phyloP scores from a whole-genome alignment of 2,113 vertebrate genomes.

The Scomber scombrus region DNA sequence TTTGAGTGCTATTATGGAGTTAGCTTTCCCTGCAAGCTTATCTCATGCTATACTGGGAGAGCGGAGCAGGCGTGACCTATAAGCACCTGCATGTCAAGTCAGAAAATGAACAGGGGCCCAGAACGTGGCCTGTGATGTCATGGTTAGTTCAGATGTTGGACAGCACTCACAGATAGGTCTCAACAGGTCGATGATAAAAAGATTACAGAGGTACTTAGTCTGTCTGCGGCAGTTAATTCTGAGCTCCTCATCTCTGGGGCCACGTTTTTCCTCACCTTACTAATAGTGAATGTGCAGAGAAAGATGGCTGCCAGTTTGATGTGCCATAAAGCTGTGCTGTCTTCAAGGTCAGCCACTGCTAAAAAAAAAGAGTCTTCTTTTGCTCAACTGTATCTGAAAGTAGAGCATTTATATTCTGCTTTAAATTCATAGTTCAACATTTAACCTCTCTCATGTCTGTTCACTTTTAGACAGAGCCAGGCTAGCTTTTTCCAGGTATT shows the following conservation, averaged over 20 bases:
- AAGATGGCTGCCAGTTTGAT: background rate
- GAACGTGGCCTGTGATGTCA: constrained; percentile 56
- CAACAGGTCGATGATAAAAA: constrained; percentile 54
- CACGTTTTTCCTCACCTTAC: background rate
- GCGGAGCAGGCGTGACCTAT: constrained; percentile 23
- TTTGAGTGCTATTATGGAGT: constrained; percentile 71
- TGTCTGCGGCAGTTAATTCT: constrained; percentile 30
- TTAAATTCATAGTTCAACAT: background rate
- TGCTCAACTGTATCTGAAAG: background rate
- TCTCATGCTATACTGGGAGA: constrained; percentile 50
- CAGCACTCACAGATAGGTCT: constrained; percentile 36
- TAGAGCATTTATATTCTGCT: background rate
- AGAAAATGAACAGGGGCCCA: constrained; percentile 21
- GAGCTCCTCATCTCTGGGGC: constrained; percentile 38
- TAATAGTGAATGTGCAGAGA: constrained; percentile 1
- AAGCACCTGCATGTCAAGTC: constrained; percentile 53
- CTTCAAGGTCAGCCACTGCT: background rate
- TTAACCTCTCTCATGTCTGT: background rate
- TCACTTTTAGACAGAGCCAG: background rate
- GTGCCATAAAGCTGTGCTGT: background rate
- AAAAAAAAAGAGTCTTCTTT: background rate
- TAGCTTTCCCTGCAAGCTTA: constrained; percentile 59
- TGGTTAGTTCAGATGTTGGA: constrained; percentile 47
- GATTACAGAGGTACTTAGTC: constrained; percentile 49
- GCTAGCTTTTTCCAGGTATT: background rate